Evolutionary conservation across 2,113 vertebrate genomes (phyloP).

Genomic region (Elgaria multicarinata): DNA sequence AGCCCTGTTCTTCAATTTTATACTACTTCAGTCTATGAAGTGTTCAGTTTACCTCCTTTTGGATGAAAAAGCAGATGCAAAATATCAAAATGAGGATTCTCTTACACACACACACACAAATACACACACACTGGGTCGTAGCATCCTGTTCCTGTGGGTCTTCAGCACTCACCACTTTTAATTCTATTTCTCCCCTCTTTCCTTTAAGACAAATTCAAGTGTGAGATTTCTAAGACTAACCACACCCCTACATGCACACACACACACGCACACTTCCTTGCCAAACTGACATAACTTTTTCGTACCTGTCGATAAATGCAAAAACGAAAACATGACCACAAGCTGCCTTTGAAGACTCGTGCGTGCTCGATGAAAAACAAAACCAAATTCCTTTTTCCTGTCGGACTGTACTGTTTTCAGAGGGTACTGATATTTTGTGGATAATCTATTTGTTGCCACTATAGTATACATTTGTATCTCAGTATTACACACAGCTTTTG

Average conservation of each 20-base stretch:
- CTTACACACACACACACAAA: neutral
- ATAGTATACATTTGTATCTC: slow-evolving; percentile 77
- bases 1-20: slow-evolving; percentile 35
- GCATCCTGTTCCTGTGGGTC: slow-evolving; percentile 37
- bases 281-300: slow-evolving; percentile 46
- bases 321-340: slow-evolving; percentile 44
- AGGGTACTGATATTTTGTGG: slow-evolving; percentile 70
- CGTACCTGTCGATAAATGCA: slow-evolving; percentile 37
- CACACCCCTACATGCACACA: slow-evolving; percentile 42
- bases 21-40: slow-evolving; percentile 62
- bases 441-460: slow-evolving; percentile 75
- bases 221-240: slow-evolving; percentile 26
- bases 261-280: slow-evolving; percentile 31
- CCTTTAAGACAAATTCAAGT: slow-evolving; percentile 55
- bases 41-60: slow-evolving; percentile 69
- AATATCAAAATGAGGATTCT: slow-evolving; percentile 14
- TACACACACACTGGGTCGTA: no score
- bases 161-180: slow-evolving; percentile 56
- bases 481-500: slow-evolving; percentile 77
- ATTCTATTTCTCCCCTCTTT: slow-evolving; percentile 56
- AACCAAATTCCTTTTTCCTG: neutral
- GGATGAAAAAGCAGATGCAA: slow-evolving; percentile 41
- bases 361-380: neutral
- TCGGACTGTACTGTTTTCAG: slow-evolving; percentile 59
- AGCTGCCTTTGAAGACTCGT: slow-evolving; percentile 71